These are phyloP conservation scores for Phylloscopus whistleri DNA, from an alignment of 2,113 vertebrate species.

Conservation along the genomic window DNA sequence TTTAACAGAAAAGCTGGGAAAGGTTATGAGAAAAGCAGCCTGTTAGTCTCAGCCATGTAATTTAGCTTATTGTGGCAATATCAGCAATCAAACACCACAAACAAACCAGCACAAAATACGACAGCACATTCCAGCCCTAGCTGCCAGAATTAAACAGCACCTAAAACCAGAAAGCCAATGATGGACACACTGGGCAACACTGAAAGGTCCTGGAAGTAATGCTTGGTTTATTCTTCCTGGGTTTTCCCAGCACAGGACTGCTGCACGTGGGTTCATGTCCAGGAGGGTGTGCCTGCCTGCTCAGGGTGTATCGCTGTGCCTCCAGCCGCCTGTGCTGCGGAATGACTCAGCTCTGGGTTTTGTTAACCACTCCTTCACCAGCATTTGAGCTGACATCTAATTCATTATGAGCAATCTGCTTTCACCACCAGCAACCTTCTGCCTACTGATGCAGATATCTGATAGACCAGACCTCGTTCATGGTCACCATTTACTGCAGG, in stretches of 20 bases:
- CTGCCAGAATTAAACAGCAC: not conserved
- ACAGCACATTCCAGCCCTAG: not conserved
- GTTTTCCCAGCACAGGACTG: not conserved
- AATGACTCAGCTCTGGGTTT: constrained; percentile 59
- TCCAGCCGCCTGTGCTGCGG: not conserved
- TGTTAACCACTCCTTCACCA: constrained; percentile 49
- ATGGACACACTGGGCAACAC: not conserved
- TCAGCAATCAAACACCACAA: not conserved
- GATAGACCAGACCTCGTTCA: constrained; percentile 40
- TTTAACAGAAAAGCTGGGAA: not conserved
- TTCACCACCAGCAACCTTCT: constrained; percentile 62
- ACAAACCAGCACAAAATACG: not conserved
- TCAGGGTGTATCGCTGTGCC: not conserved
- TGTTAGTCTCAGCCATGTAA: not conserved
- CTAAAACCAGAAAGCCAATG: not conserved
- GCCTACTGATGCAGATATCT: constrained; percentile 48
- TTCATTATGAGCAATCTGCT: constrained; percentile 78
- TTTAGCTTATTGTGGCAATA: not conserved
- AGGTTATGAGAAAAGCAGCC: not conserved
- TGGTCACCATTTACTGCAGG: not conserved
- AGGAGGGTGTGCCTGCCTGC: not conserved
- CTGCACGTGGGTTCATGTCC: rapidly evolving
- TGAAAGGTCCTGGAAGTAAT: not conserved
- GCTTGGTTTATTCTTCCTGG: not conserved
- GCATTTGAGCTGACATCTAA: constrained; percentile 78